These are phyloP conservation scores for Helicoverpa assulta DNA, from an alignment of 2,888 invertebrate species.

Conservation along the genomic window DNA sequence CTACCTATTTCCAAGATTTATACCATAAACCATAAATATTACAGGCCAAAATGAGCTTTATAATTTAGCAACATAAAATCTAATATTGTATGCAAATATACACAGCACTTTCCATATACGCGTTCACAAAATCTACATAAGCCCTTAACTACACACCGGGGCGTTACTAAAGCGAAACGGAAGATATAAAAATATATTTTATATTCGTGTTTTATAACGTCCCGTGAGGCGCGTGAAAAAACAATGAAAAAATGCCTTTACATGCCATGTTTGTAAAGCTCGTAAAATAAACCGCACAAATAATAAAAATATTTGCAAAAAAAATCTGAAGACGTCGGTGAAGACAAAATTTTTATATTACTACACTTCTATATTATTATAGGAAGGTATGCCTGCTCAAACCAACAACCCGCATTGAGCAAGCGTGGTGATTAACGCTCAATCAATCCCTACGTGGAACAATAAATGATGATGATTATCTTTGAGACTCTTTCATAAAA, in stretches of 20 bases:
- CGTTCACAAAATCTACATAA: slow-evolving; percentile 28
- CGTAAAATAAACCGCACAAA: slow-evolving; percentile 46
- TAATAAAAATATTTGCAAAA: slow-evolving; percentile 19
- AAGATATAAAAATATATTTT: slow-evolving; percentile 61
- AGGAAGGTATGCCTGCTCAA: no score
- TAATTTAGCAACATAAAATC: slow-evolving; percentile 4
- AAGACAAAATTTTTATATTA: background rate
- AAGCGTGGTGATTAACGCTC: no score
- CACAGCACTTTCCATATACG: slow-evolving; percentile 11
- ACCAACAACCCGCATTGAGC: no score
- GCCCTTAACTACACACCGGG: slow-evolving; percentile 51
- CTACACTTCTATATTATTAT: no score
- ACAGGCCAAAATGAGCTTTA: background rate
- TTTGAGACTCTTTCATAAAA: no score
- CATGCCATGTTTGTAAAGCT: slow-evolving; percentile 35
- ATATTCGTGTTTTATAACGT: slow-evolving; percentile 57
- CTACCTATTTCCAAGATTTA: background rate
- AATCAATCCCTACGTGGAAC: no score
- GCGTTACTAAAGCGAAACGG: slow-evolving; percentile 52
- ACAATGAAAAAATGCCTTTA: slow-evolving; percentile 54
- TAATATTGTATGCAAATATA: background rate
- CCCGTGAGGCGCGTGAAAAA: slow-evolving; percentile 52
- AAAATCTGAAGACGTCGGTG: slow-evolving; percentile 10
- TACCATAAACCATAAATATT: background rate
- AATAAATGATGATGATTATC: no score